A percentile compares a stretch with the other conserved stretches of the same genome.
These are phyloP conservation scores for Petrocephalus sullivani DNA, from an alignment of 2,797 vertebrate genomes.

Conservation along the genomic window DNA sequence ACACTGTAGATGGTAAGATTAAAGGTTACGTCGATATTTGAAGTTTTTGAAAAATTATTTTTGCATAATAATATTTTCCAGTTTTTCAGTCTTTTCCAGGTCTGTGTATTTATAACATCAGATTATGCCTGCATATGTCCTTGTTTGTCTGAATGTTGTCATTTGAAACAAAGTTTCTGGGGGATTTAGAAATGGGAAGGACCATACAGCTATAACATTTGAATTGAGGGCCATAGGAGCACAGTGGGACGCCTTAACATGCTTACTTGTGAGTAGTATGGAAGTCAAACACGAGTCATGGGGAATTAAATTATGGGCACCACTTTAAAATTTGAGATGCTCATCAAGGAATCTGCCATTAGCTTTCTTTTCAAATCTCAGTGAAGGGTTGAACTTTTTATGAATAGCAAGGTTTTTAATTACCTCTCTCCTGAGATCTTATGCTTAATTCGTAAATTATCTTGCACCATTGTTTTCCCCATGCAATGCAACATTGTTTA, in stretches of 20 bases:
- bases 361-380: background rate
- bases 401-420: background rate
- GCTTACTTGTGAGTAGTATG: background rate
- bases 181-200: background rate
- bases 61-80: background rate
- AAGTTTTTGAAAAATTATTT: background rate
- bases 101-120: background rate
- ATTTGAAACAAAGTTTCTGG: background rate
- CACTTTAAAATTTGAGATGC: background rate
- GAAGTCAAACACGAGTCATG: background rate
- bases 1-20: conserved; percentile 20
- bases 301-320: background rate
- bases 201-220: background rate
- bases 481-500: background rate
- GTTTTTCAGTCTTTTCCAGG: background rate
- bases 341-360: background rate
- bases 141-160: background rate
- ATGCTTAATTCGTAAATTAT: background rate
- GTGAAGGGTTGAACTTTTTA: background rate
- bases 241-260: background rate
- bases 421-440: background rate
- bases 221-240: background rate
- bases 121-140: background rate
- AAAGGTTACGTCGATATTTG: background rate
- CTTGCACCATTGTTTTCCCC: background rate